Evolutionary conservation across 2,888 invertebrate species (phyloP), one percentile per base, ranked within the genome.

Genomic region (Melanophora roralis): DNA sequence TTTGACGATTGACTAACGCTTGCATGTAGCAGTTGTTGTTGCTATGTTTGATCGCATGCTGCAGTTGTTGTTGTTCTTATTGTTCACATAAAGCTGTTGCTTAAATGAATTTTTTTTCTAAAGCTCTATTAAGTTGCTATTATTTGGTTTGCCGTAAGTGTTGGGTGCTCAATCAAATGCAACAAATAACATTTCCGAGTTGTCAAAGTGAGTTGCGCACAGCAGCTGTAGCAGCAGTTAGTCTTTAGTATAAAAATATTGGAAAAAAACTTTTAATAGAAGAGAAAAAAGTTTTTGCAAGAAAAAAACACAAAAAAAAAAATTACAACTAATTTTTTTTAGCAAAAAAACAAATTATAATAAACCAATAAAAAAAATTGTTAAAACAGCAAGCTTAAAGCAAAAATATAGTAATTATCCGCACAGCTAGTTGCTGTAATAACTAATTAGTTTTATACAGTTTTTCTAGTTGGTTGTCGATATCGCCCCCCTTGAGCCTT

Each of bases 401-500:
- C n/a, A 74, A 64, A 65, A 27, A 62, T 76, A 69, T 62, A 69
- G 73, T 75, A 81, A 81, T 81, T 81, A 81, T 78, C 71, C 57
- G 62, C 78, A 57, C 75, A 78, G 72, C 45, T 60, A 64, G 79
- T 75, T 75, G 75, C 79, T 79, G 80, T 81, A 81, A 81, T 81
- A 80, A 82, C 81, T 83, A 83, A 83, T 83, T 83, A 83, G 78
- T 81, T 83, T 83, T 83, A 40, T 75, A 60, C 77, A 40, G 74
- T 51, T 68, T 57, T 27, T 68, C 7, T 47, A 27, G 27, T n/a
- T 16, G 11, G 34, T 49, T 32, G 21, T 32, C 2, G 2, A 8
- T 43, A 9, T 8, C 19, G 40, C n/a, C 34, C 53, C 59, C 62
- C 51, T 27, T 55, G 53, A 32, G 60, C 60, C 32, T 11, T 27